A percentile compares a stretch with the other conserved stretches of the same genome.
Evolutionary conservation across 2,797 vertebrate genomes (phyloP).

Genomic region (Crypturellus tataupa): DNA sequence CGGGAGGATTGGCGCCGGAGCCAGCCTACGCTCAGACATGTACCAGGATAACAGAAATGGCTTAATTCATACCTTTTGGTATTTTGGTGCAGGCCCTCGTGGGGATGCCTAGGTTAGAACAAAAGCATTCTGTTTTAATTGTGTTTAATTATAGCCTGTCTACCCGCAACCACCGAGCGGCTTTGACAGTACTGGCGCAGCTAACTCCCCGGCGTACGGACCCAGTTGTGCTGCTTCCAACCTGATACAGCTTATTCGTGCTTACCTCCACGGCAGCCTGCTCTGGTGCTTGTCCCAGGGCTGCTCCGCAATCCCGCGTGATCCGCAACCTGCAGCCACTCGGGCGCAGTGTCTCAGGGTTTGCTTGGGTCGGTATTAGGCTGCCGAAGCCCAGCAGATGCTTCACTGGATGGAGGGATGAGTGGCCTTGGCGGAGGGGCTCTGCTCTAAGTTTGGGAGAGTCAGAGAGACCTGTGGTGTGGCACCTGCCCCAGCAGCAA

Average conservation of each 20-base stretch:
- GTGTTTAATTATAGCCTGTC: slow-evolving; percentile 43
- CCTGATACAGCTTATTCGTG: not conserved
- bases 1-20: not conserved
- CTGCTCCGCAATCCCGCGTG: rapidly evolving
- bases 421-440: not conserved
- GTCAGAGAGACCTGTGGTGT: not conserved
- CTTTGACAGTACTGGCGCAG: slow-evolving; percentile 15
- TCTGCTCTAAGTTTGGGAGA: not conserved
- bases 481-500: rapidly evolving
- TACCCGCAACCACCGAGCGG: not conserved
- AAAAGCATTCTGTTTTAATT: slow-evolving; percentile 59
- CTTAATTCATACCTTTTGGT: not conserved
- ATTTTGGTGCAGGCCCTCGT: not conserved
- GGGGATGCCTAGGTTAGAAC: slow-evolving; percentile 10
- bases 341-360: not conserved
- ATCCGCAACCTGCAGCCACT: not conserved
- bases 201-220: not conserved
- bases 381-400: not conserved
- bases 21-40: not conserved
- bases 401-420: not conserved
- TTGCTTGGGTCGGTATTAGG: not conserved
- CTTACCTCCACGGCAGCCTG: not conserved
- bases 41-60: not conserved
- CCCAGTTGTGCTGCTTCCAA: not conserved
- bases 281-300: not conserved